phyloP scores from a whole-genome alignment of 2,113 vertebrate genomes.

The Rhinopithecus roxellana region DNA sequence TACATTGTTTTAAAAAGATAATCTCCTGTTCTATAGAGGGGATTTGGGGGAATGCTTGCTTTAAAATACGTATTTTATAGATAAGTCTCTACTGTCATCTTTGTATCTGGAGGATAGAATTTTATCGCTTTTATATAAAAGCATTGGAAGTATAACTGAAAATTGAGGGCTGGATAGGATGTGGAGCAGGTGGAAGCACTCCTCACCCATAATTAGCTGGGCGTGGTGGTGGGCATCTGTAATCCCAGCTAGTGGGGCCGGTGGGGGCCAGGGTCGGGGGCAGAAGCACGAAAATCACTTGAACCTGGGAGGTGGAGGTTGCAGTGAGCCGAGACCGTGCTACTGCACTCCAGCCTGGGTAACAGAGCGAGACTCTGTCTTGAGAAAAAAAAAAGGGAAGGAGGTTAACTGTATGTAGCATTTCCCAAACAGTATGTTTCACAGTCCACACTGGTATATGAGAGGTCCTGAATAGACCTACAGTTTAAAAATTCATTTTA shows the following conservation, averaged over 20 bases:
- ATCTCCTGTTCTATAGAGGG: not conserved
- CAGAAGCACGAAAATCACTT: no score
- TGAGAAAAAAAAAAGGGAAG: not conserved
- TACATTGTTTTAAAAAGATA: no score
- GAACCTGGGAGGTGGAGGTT: no score
- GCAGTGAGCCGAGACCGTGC: no score
- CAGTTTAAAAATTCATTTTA: not conserved
- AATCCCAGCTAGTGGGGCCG: no score
- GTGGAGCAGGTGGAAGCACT: not conserved
- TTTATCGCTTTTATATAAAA: not conserved
- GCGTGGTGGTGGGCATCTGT: no score
- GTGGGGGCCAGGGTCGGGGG: no score
- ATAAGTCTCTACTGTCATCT: not conserved
- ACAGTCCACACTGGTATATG: not conserved
- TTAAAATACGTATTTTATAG: conserved; percentile 3
- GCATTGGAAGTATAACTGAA: not conserved
- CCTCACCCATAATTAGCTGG: no score
- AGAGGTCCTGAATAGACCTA: not conserved
- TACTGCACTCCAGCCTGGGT: no score
- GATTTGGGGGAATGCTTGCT: not conserved
- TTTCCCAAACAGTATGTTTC: not conserved
- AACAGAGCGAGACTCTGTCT: no score
- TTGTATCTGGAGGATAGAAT: not conserved
- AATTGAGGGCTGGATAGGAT: not conserved
- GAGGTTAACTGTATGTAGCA: not conserved